Base-by-base conservation (phyloP, 2,113 vertebrate species). In the Formicarius rufipectus region DNA sequence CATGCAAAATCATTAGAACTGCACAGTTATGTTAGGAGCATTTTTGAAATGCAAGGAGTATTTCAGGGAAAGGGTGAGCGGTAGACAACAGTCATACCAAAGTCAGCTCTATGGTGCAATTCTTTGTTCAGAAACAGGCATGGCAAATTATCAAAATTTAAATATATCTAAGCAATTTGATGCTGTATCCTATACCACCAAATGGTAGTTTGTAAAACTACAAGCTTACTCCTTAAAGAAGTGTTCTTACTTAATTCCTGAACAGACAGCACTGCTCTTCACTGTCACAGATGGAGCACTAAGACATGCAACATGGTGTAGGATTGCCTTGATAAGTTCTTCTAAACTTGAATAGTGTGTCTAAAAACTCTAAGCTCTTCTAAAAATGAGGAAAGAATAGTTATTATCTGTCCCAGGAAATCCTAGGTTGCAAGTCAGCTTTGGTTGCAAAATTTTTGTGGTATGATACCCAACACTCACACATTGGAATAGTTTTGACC, bases 291-390 rank as follows among this genome's bases (percentile, higher is more conserved):
- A 80, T 33, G 28, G 50, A 91, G 22, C 14, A 76, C 20, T 47
- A n/a, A 69, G 40, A 86, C 50, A 84, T 77, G 8, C n/a, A 89
- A 79, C 21, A 47, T 58, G 10, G 31, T 64, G 37, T 45, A 85
- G 40, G 39, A 79, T 56, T 95, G 59, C 77, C 84, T 94, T 84
- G 82, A 87, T 75, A 95, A 94, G 31, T 42, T 64, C 50, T 55
- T 75, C 86, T 89, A 72, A 77, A 89, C n/a, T 59, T 83, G 17
- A 94, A 95, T 21, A 64, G 25, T 52, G 31, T 45, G 40, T 60
- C 44, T 71, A 72, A 94, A 87, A 90, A 15, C 37, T 68, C 67
- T 40, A 84, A 52, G 40, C 6, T 76, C 20, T 55, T 40, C 47
- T 84, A 52, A 92, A 96, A 84, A 76, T 45, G 15, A 60, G 47